These are phyloP conservation scores for Iguana delicatissima DNA, from an alignment of 2,797 vertebrate species.

Conservation along the genomic window DNA sequence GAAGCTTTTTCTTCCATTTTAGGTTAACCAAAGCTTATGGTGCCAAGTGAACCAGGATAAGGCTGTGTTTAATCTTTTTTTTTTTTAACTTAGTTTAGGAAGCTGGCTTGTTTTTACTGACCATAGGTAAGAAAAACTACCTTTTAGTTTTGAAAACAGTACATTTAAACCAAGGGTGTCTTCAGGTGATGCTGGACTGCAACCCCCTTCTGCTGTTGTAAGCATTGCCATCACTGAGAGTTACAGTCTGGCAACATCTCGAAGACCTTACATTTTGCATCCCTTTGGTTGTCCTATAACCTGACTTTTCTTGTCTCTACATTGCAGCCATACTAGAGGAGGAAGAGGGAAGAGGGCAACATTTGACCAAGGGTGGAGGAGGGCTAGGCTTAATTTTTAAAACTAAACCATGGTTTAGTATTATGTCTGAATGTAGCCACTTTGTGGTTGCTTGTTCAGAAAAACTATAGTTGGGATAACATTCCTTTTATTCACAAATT, in stretches of 20 bases:
- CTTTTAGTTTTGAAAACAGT: not conserved
- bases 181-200: not conserved
- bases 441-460: constrained; percentile 26
- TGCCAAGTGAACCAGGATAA: not conserved
- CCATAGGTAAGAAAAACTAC: not conserved
- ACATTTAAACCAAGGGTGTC: not conserved
- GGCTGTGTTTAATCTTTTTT: not conserved
- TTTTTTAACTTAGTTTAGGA: not conserved
- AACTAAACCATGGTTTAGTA: not conserved
- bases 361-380: not conserved
- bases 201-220: not conserved
- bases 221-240: not conserved
- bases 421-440: constrained; percentile 32
- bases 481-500: constrained; percentile 25
- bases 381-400: not conserved
- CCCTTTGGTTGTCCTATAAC: not conserved
- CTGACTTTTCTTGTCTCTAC: not conserved
- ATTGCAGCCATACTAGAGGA: not conserved
- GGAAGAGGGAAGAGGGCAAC: not conserved
- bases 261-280: not conserved
- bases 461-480: constrained; percentile 4
- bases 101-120: not conserved
- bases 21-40: not conserved
- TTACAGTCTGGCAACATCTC: not conserved
- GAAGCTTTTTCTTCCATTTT: not conserved